Evolutionary conservation across 1,140 invertebrate species (phyloP), one percentile per base, ranked within the genome.

Genomic region (Drosophila rhopaloa): DNA sequence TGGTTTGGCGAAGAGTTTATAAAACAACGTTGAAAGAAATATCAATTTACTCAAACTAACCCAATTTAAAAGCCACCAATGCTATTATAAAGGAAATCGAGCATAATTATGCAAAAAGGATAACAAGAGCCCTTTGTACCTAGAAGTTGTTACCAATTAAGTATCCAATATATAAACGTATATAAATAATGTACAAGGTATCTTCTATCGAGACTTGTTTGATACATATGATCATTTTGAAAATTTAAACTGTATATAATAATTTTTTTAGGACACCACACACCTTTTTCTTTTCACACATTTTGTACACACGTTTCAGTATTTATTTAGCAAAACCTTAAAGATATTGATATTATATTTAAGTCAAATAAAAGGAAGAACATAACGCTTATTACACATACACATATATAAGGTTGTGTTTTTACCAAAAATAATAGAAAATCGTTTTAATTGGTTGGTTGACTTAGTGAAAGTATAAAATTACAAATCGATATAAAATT

Each of bases 251-350:
- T 86, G 83, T 86, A 86, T 54, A 86, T 86, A 88, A 46, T 57
- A 16, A 65, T 66, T 71, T 71, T 79, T 62, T 66, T 60, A 73
- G 66, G 50, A 60, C 70, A 81, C 62, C 47, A 77, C 58, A 61
- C 54, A 56, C 68, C 58, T 71, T 54, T 56, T 60, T 76, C 57
- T 44, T 77, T 76, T 53, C 19, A 56, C 63, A 88, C 62, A 76
- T 86, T 86, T 86, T 85, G 82, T 86, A 85, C 62, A 85, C 82
- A 86, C 79, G 55, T 78, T 86, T 88, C 83, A 82, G 79, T 86
- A 88, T 86, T 86, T 86, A 86, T 88, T 86, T 86, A 88, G 76
- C 65, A 79, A 78, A 88, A 72, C 59, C 53, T 72, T 71, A 81
- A 75, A 72, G 58, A 76, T 86, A 88, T 79, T 86, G 75, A 88